These are phyloP conservation scores for Moxostoma hubbsi DNA, from an alignment of 2,797 vertebrate genomes.

Conservation along the genomic window DNA sequence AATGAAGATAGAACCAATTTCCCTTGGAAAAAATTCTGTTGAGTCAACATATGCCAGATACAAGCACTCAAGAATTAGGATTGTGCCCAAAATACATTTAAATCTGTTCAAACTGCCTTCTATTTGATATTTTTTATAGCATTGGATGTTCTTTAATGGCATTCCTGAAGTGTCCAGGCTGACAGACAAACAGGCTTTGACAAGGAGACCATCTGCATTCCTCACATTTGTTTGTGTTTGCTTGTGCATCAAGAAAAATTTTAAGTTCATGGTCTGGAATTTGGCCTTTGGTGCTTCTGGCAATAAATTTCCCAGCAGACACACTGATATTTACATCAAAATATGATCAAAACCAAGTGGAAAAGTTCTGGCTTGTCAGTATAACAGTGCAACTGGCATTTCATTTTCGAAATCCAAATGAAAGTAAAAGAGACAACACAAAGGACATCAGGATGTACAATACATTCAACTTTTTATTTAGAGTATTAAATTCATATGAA, in stretches of 20 bases:
- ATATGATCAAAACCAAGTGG: constrained; percentile 6
- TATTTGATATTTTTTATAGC: constrained; percentile 1
- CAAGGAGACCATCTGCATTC: constrained; percentile 3
- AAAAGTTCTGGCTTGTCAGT: constrained; percentile 14
- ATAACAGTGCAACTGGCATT: not conserved
- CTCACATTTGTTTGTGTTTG: not conserved
- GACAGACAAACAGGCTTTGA: constrained; percentile 33
- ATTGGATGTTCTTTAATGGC: not conserved
- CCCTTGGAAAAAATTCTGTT: not conserved
- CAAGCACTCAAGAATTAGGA: not conserved
- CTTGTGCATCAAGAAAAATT: constrained; percentile 8
- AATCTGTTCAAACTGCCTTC: not conserved
- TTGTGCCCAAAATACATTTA: constrained; percentile 4
- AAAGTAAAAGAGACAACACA: not conserved
- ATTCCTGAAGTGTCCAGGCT: not conserved
- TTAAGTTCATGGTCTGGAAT: constrained; percentile 27
- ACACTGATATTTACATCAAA: constrained; percentile 21
- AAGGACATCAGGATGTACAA: not conserved
- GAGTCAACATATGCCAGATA: constrained; percentile 40
- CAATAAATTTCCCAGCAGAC: not conserved
- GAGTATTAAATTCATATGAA: not conserved
- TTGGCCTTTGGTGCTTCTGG: constrained; percentile 9
- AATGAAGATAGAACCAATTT: constrained; percentile 37
- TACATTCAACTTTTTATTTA: not conserved
- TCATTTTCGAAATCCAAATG: constrained; percentile 14